Evolutionary conservation across 1,140 invertebrate species (phyloP).

Genomic region (Drosophila funebris): DNA sequence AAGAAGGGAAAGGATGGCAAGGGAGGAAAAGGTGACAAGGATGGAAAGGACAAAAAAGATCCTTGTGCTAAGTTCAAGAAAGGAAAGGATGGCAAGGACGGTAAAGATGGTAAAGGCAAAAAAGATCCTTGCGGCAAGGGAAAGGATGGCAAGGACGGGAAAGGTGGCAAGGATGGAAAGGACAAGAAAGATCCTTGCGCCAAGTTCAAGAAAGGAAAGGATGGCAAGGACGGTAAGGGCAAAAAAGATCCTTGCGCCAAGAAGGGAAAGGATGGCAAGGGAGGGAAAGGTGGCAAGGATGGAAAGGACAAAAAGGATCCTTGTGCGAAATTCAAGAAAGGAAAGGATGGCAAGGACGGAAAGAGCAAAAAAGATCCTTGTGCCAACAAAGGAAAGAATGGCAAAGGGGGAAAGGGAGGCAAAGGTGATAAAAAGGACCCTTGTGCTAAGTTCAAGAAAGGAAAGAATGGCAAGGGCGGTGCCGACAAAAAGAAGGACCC

Average conservation of each 20-base stretch:
- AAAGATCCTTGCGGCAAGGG: constrained; percentile 31
- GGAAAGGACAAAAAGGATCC: constrained; percentile 46
- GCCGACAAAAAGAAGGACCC: constrained; percentile 26
- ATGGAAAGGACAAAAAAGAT: constrained; percentile 9
- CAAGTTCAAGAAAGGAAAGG: constrained; percentile 38
- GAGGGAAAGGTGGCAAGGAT: neutral
- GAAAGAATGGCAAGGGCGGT: constrained; percentile 9
- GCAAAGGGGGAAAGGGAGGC: neutral
- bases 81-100: neutral
- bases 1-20: constrained; percentile 36
- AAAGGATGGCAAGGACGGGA: neutral
- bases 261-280: constrained; percentile 23
- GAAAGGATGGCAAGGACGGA: constrained; percentile 18
- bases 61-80: constrained; percentile 24
- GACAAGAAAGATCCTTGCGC: constrained; percentile 26
- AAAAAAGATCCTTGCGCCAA: too few relatives aligned
- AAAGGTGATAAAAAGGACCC: constrained; percentile 35
- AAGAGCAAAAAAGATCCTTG: too few relatives aligned
- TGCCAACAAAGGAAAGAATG: neutral
- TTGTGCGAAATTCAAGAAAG: constrained; percentile 45
- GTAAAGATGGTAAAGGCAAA: neutral
- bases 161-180: constrained; percentile 1
- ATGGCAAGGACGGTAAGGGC: constrained; percentile 21
- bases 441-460: constrained; percentile 39
- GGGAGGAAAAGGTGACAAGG: constrained; percentile 17